These are phyloP conservation scores for Esox lucius DNA, from an alignment of 2,797 vertebrate genomes.

Conservation along the genomic window DNA sequence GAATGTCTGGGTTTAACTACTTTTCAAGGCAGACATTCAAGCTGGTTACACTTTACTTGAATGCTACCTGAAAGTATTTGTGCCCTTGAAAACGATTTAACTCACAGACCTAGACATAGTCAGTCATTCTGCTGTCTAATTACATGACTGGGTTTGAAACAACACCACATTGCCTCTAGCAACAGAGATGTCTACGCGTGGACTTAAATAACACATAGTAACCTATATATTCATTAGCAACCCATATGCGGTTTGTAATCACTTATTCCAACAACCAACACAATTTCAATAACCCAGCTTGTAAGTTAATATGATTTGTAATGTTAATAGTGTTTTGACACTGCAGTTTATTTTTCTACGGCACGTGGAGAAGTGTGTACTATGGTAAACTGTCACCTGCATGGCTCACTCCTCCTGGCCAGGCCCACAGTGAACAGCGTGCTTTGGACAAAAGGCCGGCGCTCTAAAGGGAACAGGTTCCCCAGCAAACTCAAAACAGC, in stretches of 20 bases:
- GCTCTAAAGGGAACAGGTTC: neutral
- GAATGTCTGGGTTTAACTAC: conserved; percentile 4
- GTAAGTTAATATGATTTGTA: neutral
- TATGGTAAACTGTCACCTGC: neutral
- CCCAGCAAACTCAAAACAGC: neutral
- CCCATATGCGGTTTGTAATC: neutral
- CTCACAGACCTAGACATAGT: too few relatives aligned
- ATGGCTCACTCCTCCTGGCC: neutral
- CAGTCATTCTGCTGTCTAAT: too few relatives aligned
- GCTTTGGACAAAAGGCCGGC: neutral
- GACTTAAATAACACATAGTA: neutral
- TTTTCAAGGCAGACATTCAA: conserved; percentile 10
- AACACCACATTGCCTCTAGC: too few relatives aligned
- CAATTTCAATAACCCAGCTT: neutral
- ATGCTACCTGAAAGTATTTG: neutral
- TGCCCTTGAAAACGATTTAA: too few relatives aligned
- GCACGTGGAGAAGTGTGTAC: neutral
- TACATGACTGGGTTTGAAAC: too few relatives aligned
- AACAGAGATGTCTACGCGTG: neutral
- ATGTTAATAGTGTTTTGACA: neutral
- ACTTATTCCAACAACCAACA: neutral
- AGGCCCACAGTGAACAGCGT: neutral
- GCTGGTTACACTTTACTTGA: neutral
- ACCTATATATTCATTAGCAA: neutral
- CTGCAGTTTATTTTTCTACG: neutral